Evolutionary conservation across 53 echinoderm and acorn worm genomes (phyloP).

Genomic region (Hippasteria phrygiana): DNA sequence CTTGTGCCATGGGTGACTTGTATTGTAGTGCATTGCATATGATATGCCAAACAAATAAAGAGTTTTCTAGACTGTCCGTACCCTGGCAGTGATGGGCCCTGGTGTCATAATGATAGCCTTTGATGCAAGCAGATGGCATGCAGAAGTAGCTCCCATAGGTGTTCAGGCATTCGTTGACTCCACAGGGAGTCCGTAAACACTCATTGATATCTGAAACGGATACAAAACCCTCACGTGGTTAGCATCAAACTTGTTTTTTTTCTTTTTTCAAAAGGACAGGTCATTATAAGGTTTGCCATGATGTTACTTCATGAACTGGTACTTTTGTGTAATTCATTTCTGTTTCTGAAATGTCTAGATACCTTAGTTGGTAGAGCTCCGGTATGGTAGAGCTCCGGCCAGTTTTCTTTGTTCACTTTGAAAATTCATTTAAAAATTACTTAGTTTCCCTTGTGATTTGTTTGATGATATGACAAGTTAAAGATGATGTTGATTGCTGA

Average conservation of each 20-base stretch:
- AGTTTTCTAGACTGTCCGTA: neutral
- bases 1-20: too few relatives aligned
- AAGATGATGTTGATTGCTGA: too few relatives aligned
- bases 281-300: too few relatives aligned
- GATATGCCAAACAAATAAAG: too few relatives aligned
- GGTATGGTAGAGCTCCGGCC: too few relatives aligned
- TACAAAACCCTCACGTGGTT: neutral
- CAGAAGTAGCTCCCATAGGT: slow-evolving; percentile 89
- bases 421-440: neutral
- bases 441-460: neutral
- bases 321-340: too few relatives aligned
- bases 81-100: slow-evolving; percentile 48
- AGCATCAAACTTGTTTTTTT: too few relatives aligned
- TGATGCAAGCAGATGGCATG: slow-evolving; percentile 74
- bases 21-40: neutral
- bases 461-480: neutral
- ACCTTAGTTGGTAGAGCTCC: too few relatives aligned
- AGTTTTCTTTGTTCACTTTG: too few relatives aligned
- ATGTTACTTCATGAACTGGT: too few relatives aligned
- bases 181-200: slow-evolving; percentile 80
- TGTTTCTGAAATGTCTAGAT: too few relatives aligned
- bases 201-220: slow-evolving; percentile 84
- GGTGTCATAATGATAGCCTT: slow-evolving; percentile 77
- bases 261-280: too few relatives aligned
- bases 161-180: slow-evolving; percentile 83